Conservation (phyloP, 2,888 invertebrate species). For the Heteromurus nitidus region DNA sequence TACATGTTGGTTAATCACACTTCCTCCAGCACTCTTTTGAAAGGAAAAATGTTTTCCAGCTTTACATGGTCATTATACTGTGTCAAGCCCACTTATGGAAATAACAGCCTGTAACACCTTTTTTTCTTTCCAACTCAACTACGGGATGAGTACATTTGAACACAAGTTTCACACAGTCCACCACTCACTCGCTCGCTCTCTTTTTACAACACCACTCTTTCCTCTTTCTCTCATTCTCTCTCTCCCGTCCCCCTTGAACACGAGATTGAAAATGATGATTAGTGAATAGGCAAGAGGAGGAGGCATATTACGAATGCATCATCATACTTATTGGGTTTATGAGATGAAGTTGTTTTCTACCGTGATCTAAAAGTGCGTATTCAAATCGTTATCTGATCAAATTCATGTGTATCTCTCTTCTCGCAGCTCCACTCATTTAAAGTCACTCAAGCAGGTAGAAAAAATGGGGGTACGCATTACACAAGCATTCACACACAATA, state of each 20-base stretch:
- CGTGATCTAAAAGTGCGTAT: too few species aligned
- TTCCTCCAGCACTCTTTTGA: neutral
- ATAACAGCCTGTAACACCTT: conserved; percentile 4
- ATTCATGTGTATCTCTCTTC: conserved; percentile 6
- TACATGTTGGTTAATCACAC: neutral
- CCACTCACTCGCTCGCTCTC: neutral
- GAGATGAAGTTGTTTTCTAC: conserved; percentile 25
- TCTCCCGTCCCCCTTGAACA: neutral
- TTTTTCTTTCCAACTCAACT: conserved; percentile 2
- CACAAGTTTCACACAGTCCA: too few species aligned
- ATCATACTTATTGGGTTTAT: conserved; percentile 18
- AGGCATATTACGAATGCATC: conserved; percentile 2
- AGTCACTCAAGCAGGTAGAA: conserved; percentile 3
- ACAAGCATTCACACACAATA: neutral
- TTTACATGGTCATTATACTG: conserved; percentile 3
- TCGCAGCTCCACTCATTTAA: conserved; percentile 18
- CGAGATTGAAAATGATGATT: conserved; percentile 26
- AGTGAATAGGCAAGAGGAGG: neutral
- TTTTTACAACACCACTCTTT: neutral
- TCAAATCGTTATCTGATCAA: conserved; percentile 9
- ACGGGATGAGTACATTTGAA: too few species aligned
- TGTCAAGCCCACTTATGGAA: conserved; percentile 19
- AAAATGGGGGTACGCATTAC: neutral
- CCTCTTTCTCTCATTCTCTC: neutral
- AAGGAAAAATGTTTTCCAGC: neutral